Base-by-base conservation (phyloP, 2,113 vertebrate species). In the Electrona antarctica region DNA sequence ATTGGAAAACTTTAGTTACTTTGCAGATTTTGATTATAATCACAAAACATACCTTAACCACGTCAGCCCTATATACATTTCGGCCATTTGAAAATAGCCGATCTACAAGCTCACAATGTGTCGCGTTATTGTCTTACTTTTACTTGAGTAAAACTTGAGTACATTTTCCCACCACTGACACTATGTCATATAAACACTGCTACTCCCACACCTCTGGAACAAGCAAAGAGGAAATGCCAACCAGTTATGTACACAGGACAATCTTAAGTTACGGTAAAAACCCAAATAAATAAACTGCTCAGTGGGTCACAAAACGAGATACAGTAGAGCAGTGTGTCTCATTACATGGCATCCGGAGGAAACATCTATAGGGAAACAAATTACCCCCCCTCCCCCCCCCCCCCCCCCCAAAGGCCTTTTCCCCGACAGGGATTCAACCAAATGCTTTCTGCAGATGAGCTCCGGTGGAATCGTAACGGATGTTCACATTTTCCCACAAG, bases 401-500 rank as follows among this genome's bases (percentile, higher is more conserved):
- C 33, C 33, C 33, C 33, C 5, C 33, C 33, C 33, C 3, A 3
- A 41, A 59, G 2, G 7, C n/a, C 29, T 59, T 28, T 59, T 9
- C 10, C 13, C 57, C 29, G 9, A 29, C 29, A 28, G n/a, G 3
- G 13, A n/a, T 54, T n/a, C 13, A 6, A n/a, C 15, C 4, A 59
- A 29, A 59, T 59, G 57, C 11, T 10, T 29, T 59, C 29, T 29
- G 11, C 57, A 59, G 57, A 29, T 33, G 15, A 15, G 14, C n/a
- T 56, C 15, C 8, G 10, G 64, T 41, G 2, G 15, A 8, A 56
- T 7, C 14, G 7, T 62, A 11, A 45, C 28, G 3, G 10, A 62
- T 15, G 49, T 41, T 13, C 54, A 50, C 3, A 67, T 55, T 71
- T 77, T 65, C 54, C 57, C 58, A 78, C 14, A 14, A 61, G 58